These are phyloP conservation scores for Poicephalus gulielmi DNA, from an alignment of 2,113 vertebrate species.

Conservation along the genomic window DNA sequence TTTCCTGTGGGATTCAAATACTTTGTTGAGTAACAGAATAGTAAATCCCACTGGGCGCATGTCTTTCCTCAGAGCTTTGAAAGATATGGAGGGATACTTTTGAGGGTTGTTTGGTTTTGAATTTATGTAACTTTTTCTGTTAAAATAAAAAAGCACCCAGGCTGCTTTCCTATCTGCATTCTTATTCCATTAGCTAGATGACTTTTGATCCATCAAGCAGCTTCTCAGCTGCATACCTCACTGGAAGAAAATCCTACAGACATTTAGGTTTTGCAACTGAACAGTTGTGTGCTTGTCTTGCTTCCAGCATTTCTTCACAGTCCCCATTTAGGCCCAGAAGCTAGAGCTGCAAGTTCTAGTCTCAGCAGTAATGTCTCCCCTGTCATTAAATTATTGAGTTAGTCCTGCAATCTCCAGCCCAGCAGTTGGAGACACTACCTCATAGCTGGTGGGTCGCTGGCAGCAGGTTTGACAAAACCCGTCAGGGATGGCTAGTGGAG, in stretches of 20 bases:
- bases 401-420: constrained; percentile 22
- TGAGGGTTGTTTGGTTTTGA: neutral
- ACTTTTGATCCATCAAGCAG: neutral
- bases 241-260: neutral
- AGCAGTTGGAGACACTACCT: constrained; percentile 59
- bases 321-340: neutral
- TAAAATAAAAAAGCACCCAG: neutral
- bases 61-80: neutral
- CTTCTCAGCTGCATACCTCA: neutral
- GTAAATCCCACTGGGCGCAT: neutral
- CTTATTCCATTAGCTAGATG: neutral
- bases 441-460: constrained; percentile 57
- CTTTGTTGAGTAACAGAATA: neutral
- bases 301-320: constrained; percentile 36
- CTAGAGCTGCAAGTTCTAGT: constrained; percentile 30
- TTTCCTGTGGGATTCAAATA: neutral
- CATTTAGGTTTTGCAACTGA: neutral
- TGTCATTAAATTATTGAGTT: constrained; percentile 65
- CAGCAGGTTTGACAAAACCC: constrained; percentile 27
- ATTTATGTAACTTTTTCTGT: rapidly evolving
- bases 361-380: constrained; percentile 40
- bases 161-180: neutral
- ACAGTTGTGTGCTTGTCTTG: neutral
- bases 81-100: neutral
- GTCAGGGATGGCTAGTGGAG: neutral